Evolutionary conservation across 2,888 invertebrate genomes (phyloP).

Genomic region (Polyommatus icarus): DNA sequence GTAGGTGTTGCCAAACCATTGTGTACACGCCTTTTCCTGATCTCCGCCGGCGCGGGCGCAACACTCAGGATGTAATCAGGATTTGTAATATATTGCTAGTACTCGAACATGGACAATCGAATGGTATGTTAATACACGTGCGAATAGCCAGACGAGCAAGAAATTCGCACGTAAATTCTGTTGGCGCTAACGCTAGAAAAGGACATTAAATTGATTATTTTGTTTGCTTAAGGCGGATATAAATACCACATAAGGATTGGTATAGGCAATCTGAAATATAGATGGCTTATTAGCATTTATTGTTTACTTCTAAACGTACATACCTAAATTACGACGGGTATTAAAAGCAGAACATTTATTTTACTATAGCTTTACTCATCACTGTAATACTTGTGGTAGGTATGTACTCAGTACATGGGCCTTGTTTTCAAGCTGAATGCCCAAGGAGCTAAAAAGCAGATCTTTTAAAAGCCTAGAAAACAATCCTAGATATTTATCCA

Average conservation of each 20-base stretch:
- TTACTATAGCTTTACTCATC: not conserved
- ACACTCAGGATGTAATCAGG: conserved; percentile 14
- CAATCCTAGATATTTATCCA: no score
- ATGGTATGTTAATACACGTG: not conserved
- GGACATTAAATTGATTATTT: not conserved
- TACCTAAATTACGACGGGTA: not conserved
- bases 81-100: conserved; percentile 11
- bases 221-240: not conserved
- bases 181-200: not conserved
- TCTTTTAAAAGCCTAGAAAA: no score
- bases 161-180: not conserved
- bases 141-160: not conserved
- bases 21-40: conserved; percentile 58
- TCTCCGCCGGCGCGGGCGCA: conserved; percentile 45
- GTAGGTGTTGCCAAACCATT: conserved; percentile 64
- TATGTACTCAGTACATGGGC: no score
- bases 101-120: not conserved
- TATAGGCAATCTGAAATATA: not conserved
- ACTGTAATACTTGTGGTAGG: no score
- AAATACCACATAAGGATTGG: not conserved
- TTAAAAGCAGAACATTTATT: not conserved
- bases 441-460: no score
- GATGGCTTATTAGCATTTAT: not conserved
- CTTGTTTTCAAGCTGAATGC: no score
- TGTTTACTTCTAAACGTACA: not conserved